Evolutionary conservation across 2,888 invertebrate species (phyloP).

Genomic region (Mallateleia sp.): DNA sequence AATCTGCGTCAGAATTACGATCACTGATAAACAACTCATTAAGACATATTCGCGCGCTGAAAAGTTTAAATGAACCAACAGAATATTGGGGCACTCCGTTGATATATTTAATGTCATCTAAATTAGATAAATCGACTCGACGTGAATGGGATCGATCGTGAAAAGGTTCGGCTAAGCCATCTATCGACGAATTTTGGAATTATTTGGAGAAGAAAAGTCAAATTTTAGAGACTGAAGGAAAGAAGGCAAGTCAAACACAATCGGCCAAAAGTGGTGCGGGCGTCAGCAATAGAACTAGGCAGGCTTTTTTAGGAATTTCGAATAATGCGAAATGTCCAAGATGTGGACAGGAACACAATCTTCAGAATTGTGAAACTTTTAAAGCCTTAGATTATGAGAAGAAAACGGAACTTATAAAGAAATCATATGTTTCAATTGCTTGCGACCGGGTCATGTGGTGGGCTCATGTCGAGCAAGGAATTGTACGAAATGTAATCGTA

Average conservation of each 20-base stretch:
- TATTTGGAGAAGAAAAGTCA: background rate
- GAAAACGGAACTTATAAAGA: background rate
- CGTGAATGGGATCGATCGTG: constrained; percentile 13
- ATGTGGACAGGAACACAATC: background rate
- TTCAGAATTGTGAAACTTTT: background rate
- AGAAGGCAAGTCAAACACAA: no score
- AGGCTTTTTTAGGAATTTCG: no score
- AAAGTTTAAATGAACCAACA: background rate
- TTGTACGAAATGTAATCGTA: background rate
- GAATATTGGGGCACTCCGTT: background rate
- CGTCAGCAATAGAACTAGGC: no score
- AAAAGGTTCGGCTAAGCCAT: background rate
- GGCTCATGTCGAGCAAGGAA: background rate
- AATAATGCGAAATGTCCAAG: background rate
- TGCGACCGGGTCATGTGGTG: background rate
- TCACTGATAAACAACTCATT: background rate
- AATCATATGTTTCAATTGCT: background rate
- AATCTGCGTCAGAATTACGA: background rate
- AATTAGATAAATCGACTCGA: background rate
- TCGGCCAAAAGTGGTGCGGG: background rate
- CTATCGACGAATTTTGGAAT: background rate
- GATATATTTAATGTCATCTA: background rate
- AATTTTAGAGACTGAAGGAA: background rate
- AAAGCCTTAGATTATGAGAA: background rate
- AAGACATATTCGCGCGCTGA: background rate